Base-by-base conservation (phyloP, 2,113 vertebrate species). In the Mesocricetus auratus region DNA sequence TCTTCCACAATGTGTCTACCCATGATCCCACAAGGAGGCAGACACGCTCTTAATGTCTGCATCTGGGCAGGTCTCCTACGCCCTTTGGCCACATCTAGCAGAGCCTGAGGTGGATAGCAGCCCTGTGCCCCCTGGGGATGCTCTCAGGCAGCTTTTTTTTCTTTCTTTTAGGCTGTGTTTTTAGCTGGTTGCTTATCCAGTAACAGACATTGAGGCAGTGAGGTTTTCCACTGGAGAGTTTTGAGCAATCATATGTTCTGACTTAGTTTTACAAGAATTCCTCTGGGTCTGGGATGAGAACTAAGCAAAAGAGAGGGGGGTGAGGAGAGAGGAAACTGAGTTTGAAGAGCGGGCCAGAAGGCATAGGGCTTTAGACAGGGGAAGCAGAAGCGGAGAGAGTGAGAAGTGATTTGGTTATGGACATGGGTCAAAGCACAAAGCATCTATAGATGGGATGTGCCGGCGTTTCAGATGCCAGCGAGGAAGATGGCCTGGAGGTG, bases 191-290 rank as follows among this genome's bases (percentile, higher is more conserved):
- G 42, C 26, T 58, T 64, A 62, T 47, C 9, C 7, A 47, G 56
- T 47, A 62, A 71, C 21, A 60, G 58, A 42, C 10, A 29, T 9
- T 31, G 29, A 29, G 74, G 64, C 3, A 60, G 69, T 5, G 47
- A 86, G 31, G 50, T 31, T 69, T 86, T 24, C 26, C 71, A n/a
- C 5, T 39, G 33, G 77, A 94, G 45, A 50, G 36, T 90, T 86
- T 45, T 91, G 89, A 93, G 74, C 95, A 95, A n/a, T 69, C 42
- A 53, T 50, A 58, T 73, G 53, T 78, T 93, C 91, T 62, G 56
- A 95, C 53, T 91, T 93, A 22, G 78, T 75, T 91, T 93, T 93
- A 62, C 3, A 58, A 93, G 92, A 89, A 74, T 93, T 74, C 26
- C 29, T 94, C 66, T 56, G 58, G 5, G 12, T 90, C 66, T 81